Percentiles rank a stretch among this genome's conserved stretches.
These are phyloP conservation scores for Acleris sparsana DNA, from an alignment of 2,888 invertebrate species.

Conservation along the genomic window DNA sequence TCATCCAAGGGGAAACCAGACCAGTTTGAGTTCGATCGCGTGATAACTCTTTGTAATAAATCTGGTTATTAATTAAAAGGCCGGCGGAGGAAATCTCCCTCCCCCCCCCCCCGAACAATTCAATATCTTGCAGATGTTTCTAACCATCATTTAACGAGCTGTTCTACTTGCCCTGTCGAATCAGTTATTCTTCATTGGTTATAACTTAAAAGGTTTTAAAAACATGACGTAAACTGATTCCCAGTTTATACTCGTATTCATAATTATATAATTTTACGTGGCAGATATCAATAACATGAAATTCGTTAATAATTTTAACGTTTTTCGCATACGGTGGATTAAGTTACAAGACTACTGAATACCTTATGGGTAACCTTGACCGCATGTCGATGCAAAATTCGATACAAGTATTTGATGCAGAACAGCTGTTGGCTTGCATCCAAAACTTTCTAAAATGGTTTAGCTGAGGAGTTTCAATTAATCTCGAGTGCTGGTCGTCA, in stretches of 20 bases:
- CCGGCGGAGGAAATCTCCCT: slow-evolving; percentile 20
- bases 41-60: slow-evolving; percentile 16
- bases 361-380: slow-evolving; percentile 61
- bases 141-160: not conserved
- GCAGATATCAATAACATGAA: slow-evolving; percentile 13
- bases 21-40: slow-evolving; percentile 18
- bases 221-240: slow-evolving; percentile 18
- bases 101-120: slow-evolving; percentile 20
- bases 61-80: slow-evolving; percentile 21
- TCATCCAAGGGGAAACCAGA: slow-evolving; percentile 14
- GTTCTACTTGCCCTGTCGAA: not conserved
- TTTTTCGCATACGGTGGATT: slow-evolving; percentile 15
- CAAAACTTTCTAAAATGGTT: slow-evolving; percentile 74
- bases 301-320: slow-evolving; percentile 16
- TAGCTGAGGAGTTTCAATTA: slow-evolving; percentile 71
- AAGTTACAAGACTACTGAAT: slow-evolving; percentile 19
- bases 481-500: slow-evolving; percentile 44
- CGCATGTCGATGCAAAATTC: slow-evolving; percentile 62
- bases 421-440: slow-evolving; percentile 66
- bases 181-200: slow-evolving; percentile 3
- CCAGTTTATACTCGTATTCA: slow-evolving; percentile 12
- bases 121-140: slow-evolving; percentile 8
- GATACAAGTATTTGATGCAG: slow-evolving; percentile 55
- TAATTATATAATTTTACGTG: no score
- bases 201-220: slow-evolving; percentile 5